Conservation (phyloP, 2,797 vertebrate genomes). For the Valencia hispanica region DNA sequence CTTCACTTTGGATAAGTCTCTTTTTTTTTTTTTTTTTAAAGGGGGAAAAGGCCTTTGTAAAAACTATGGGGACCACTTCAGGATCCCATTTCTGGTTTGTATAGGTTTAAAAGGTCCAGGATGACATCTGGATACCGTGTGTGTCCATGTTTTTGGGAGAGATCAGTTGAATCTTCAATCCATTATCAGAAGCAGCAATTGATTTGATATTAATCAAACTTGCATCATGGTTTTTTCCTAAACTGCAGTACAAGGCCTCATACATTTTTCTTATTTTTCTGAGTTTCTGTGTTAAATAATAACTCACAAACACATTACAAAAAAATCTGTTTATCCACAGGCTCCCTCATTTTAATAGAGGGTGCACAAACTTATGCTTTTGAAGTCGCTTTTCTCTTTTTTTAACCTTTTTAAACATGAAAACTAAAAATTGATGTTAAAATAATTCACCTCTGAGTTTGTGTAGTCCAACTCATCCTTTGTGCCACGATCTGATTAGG, state of each 20-base stretch:
- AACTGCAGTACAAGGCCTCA: neutral
- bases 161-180: conserved; percentile 46
- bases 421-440: too few relatives aligned
- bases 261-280: neutral
- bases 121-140: conserved; percentile 45
- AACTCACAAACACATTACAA: neutral
- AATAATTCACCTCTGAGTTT: too few relatives aligned
- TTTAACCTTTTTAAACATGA: neutral
- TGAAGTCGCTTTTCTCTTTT: neutral
- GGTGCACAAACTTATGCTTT: neutral
- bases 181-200: conserved; percentile 36
- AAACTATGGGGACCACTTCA: conserved; percentile 12
- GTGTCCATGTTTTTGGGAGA: conserved; percentile 23
- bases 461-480: neutral
- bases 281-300: neutral
- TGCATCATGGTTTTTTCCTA: conserved; percentile 13
- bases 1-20: too few relatives aligned
- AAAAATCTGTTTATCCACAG: neutral
- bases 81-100: conserved; percentile 15
- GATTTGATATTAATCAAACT: conserved; percentile 40
- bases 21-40: too few relatives aligned
- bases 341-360: neutral
- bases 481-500: neutral
- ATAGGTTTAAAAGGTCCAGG: conserved; percentile 26
- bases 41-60: too few relatives aligned